phyloP scores from a whole-genome alignment of 2,797 vertebrate genomes.

The Parotocinclus haroldoi region DNA sequence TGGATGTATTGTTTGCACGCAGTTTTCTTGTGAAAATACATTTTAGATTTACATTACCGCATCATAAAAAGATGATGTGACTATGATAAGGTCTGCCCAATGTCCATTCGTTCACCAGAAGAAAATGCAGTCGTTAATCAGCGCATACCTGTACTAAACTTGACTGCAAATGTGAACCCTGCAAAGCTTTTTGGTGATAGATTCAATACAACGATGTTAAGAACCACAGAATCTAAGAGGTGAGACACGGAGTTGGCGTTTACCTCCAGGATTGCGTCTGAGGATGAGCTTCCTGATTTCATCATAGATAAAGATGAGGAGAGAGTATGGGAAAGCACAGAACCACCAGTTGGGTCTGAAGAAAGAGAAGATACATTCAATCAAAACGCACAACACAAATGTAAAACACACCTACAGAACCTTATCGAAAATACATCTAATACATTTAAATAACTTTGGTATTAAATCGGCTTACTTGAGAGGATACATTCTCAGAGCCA shows the following conservation, averaged over 20 bases:
- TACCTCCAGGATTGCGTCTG: slow-evolving; percentile 83
- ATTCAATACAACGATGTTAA: too few species aligned
- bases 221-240: background rate
- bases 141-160: too few species aligned
- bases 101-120: too few species aligned
- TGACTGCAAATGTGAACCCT: background rate
- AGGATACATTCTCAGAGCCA: slow-evolving; percentile 83
- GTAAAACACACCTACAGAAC: background rate
- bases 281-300: slow-evolving; percentile 83
- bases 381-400: background rate
- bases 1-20: too few species aligned
- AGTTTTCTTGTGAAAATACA: too few species aligned
- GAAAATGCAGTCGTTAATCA: too few species aligned
- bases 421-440: slow-evolving; percentile 1
- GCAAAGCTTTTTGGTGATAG: too few species aligned
- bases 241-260: background rate
- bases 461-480: slow-evolving; percentile 58
- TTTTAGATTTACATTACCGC: too few species aligned
- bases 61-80: too few species aligned
- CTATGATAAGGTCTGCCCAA: too few species aligned
- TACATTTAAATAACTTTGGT: background rate
- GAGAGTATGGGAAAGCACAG: slow-evolving; percentile 84
- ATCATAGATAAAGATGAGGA: slow-evolving; percentile 85
- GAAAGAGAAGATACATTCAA: slow-evolving; percentile 10
- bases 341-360: slow-evolving; percentile 83